Evolutionary conservation across 2,113 vertebrate species (phyloP), one percentile per base, ranked within the genome.

Genomic region (Mungos mungo): DNA sequence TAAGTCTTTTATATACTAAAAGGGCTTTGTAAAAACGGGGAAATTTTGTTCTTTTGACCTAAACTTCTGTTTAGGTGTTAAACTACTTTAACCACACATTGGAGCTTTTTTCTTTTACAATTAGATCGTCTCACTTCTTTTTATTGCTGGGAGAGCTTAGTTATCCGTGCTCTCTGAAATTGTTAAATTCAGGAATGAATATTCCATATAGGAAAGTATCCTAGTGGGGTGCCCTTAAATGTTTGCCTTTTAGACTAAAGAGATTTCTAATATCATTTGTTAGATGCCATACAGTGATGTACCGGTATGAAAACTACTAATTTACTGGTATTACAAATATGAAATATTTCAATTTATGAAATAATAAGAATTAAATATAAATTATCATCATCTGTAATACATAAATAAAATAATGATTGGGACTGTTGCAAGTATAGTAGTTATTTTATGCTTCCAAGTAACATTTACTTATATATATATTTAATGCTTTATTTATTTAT

Each of bases 301-400:
- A 4, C 5, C n/a, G 1, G 25, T 91, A 2, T 91, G 76, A 66
- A 76, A 90, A 89, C 54, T 50, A 71, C 29, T 52, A 41, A 14
- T 35, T 77, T 14, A 77, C 15, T 76, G 29, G 84, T 79, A 4
- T 79, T 93, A 47, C 72, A 80, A 90, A 81, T 71, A 35, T 33
- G 50, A 80, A 90, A 81, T 71, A 35, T 33, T 50, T 15, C 27
- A 72, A 9, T 88, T 84, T 69, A 57, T 57, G 45, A 54, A 45
- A 80, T 80, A 83, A 79, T 50, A 66, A 85, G 63, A 88, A 93
- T 93, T 80, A 85, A 69, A 93, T n/a, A 50, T 47, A 95, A 93
- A 88, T 82, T 76, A 52, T 80, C 65, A 90, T 31, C 38, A 21
- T 72, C 50, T 15, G 6, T 84, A 72, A 71, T 82, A 69, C 2